Base-by-base conservation (phyloP, 2,797 vertebrate genomes). In the Potorous gilbertii region DNA sequence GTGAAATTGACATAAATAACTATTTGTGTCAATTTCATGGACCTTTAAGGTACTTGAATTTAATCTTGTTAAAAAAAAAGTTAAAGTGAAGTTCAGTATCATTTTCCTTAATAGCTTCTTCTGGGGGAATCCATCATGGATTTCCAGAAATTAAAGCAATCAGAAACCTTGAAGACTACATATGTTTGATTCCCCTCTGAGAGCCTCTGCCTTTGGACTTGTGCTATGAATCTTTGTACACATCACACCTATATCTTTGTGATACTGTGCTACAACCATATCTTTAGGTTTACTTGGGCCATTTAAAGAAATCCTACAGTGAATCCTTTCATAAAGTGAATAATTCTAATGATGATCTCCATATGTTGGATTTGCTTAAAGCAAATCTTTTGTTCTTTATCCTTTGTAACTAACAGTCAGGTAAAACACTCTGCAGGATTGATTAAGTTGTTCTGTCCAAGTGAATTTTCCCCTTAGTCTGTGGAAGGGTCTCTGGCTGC, bases 11-110 rank as follows among this genome's bases (percentile, higher is more conserved):
- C 66, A 81, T 46, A 81, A 46, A 81, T 31, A 66, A 62, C 62
- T 21, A 13, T 40, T 74, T 74, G 21, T 18, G n/a, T 81, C 18
- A 46, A 24, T 81, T 40, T 81, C n/a, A 81, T 81, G 66, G 66
- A 46, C 94, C 94, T 62, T 81, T 50, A 87, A 62, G 54, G 55
- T 93, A 52, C 87, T 90, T 94, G 62, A 94, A 96, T 87, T 87
- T 87, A 87, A 56, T 13, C 55, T 92, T 93, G 93, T 92, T 59
- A 90, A 56, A 57, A 59, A 94, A 94, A 81, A 81, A 92, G 52
- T 89, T 93, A 40, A 46, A 12, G 62, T 74, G 56, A 94, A 91
- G 21, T 81, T 93, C 95, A 57, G 56, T 56, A 96, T 92, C 6
- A 24, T 62, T 90, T 93, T 52, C 16, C 11, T 40, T 90, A 46